Evolutionary conservation across 2,113 vertebrate genomes (phyloP).

Genomic region (Pantherophis guttatus): DNA sequence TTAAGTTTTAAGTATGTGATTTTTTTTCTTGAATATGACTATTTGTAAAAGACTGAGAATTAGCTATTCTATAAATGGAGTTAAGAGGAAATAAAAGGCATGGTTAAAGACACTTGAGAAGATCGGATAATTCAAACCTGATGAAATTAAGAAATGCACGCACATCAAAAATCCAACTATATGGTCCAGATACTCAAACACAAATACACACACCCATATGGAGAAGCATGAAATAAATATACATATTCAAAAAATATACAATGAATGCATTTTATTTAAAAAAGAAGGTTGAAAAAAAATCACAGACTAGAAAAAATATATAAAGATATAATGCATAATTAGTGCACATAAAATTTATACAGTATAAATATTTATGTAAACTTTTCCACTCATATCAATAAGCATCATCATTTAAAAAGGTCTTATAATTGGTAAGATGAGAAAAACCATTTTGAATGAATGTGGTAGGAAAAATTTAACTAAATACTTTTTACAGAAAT

Average conservation of each 20-base stretch:
- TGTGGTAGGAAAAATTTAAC: background rate
- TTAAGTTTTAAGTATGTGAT: background rate
- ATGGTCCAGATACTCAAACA: background rate
- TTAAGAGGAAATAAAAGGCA: background rate
- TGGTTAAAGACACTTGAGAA: background rate
- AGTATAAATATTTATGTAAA: background rate
- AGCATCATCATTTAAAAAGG: background rate
- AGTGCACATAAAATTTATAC: background rate
- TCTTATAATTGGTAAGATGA: background rate
- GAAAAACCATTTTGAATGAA: background rate
- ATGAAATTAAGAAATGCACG: background rate
- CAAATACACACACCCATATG: too few species aligned
- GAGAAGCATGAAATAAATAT: background rate
- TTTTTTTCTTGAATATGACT: background rate
- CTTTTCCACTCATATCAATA: background rate
- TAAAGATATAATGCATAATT: background rate
- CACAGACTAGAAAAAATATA: background rate
- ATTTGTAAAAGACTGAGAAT: background rate
- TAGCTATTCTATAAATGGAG: background rate
- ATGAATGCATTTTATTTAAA: background rate
- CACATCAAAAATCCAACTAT: background rate
- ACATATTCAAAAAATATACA: background rate
- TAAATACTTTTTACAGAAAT: background rate
- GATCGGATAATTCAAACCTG: background rate
- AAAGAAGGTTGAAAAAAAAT: background rate